Percentiles rank a stretch among this genome's conserved stretches.
Conservation (phyloP, 2,113 vertebrate genomes). For the Isurus oxyrinchus region DNA sequence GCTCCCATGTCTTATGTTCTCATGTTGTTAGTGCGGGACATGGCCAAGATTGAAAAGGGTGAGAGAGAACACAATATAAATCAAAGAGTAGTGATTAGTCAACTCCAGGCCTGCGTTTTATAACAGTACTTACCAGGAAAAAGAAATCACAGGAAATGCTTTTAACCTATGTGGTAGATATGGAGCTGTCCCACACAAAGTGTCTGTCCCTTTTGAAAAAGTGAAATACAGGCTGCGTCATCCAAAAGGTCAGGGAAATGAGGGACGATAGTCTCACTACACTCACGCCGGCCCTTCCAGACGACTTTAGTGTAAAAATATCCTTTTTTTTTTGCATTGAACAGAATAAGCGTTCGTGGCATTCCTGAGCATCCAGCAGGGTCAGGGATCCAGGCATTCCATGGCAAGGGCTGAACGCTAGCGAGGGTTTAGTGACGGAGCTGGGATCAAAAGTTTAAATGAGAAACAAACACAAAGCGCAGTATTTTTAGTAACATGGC, state of each 20-base stretch:
- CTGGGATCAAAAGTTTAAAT: constrained; percentile 43
- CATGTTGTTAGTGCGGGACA: background rate
- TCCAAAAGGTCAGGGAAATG: background rate
- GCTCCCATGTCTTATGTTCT: background rate
- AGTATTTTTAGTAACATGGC: constrained; percentile 51
- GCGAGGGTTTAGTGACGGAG: constrained; percentile 46
- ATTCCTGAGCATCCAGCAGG: background rate
- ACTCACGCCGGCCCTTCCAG: background rate
- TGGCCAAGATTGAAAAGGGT: background rate
- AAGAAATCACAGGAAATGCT: background rate
- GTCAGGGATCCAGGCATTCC: background rate
- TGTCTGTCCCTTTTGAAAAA: background rate
- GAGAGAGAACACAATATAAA: background rate
- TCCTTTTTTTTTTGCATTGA: background rate
- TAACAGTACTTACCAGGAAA: background rate
- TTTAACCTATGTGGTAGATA: background rate
- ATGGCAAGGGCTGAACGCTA: background rate
- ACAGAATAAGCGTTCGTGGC: background rate
- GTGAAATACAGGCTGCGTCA: background rate
- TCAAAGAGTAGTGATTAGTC: background rate
- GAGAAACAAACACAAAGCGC: constrained; percentile 42
- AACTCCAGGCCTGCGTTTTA: background rate
- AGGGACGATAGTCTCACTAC: too few relatives aligned
- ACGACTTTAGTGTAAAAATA: background rate
- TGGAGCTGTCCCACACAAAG: background rate